phyloP scores from a whole-genome alignment of 2,797 vertebrate genomes.

The Paguma larvata region DNA sequence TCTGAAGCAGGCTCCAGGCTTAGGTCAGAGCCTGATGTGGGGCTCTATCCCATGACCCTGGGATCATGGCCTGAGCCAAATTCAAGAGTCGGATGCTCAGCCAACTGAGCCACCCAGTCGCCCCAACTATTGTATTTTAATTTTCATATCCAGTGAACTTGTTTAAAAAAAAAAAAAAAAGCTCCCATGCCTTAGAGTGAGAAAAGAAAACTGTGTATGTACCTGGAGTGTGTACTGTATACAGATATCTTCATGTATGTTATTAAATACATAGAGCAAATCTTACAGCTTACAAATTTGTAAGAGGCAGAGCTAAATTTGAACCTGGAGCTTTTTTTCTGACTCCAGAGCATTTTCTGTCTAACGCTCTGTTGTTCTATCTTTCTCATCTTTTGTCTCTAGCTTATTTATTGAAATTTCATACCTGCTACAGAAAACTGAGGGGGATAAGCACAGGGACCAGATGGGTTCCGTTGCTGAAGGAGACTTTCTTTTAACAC shows the following conservation, averaged over 20 bases:
- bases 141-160: neutral
- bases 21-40: no score
- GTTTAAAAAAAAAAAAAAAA: neutral
- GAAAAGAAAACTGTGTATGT: neutral
- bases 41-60: no score
- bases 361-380: neutral
- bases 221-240: neutral
- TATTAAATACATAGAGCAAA: neutral
- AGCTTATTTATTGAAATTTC: neutral
- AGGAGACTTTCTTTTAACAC: neutral
- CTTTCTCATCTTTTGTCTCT: neutral
- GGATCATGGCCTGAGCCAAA: no score
- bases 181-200: neutral
- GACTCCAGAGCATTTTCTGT: constrained; percentile 16
- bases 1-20: no score
- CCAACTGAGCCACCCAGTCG: no score
- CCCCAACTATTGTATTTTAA: neutral
- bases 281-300: neutral
- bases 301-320: constrained; percentile 20
- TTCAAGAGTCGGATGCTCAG: no score
- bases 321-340: neutral
- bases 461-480: neutral
- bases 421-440: neutral
- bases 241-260: neutral
- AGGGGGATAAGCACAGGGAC: neutral